phyloP scores from a whole-genome alignment of 2,888 invertebrate species.

The Drosophila helvetica region DNA sequence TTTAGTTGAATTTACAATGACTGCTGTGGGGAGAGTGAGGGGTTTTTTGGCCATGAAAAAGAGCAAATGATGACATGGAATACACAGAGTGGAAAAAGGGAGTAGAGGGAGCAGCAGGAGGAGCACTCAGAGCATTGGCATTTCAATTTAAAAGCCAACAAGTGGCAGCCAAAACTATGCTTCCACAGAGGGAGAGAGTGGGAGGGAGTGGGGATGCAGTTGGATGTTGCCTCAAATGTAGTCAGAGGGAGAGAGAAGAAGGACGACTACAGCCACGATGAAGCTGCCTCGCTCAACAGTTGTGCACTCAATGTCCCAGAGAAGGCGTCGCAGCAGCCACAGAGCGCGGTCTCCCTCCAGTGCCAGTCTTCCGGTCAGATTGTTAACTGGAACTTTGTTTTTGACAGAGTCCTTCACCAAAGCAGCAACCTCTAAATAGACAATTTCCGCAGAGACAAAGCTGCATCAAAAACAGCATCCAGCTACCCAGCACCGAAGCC shows the following conservation, averaged over 20 bases:
- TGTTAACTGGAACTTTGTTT: constrained; percentile 66
- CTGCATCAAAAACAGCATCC: constrained; percentile 40
- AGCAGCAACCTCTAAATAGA: constrained; percentile 35
- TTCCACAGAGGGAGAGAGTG: constrained; percentile 5
- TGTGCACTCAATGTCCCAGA: constrained; percentile 55
- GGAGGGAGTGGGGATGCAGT: neutral
- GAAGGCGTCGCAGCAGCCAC: constrained; percentile 3
- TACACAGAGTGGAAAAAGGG: constrained; percentile 21
- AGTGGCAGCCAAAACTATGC: constrained; percentile 76
- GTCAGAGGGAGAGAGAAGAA: constrained; percentile 39
- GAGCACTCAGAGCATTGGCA: constrained; percentile 48
- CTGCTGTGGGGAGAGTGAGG: constrained; percentile 68
- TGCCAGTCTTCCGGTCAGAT: constrained; percentile 51
- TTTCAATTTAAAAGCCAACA: constrained; percentile 76
- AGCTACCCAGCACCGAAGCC: too few relatives aligned
- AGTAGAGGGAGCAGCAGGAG: neutral
- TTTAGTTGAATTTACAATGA: constrained; percentile 78
- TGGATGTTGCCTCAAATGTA: neutral
- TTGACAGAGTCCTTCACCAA: constrained; percentile 54
- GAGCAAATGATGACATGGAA: constrained; percentile 74
- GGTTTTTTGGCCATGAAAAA: constrained; percentile 65
- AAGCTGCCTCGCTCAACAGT: constrained; percentile 55
- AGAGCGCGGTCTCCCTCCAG: constrained; percentile 7
- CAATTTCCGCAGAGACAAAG: constrained; percentile 38
- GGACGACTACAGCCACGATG: constrained; percentile 6